These are phyloP conservation scores for Psilopsiagon aurifrons DNA, from an alignment of 2,113 vertebrate species.

Conservation along the genomic window DNA sequence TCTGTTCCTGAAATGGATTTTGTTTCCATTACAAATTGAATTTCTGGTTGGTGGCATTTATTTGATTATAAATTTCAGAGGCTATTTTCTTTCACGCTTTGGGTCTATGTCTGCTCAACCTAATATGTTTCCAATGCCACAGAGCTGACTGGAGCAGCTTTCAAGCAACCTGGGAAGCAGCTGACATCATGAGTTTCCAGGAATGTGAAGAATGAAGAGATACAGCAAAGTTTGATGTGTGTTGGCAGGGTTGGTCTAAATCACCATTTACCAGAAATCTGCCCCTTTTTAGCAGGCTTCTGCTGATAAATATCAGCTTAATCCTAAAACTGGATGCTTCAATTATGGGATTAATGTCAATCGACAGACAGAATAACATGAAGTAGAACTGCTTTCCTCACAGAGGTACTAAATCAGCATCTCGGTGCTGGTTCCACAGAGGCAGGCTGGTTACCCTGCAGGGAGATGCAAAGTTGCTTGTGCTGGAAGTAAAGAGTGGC, in stretches of 20 bases:
- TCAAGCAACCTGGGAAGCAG: neutral
- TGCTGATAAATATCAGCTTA: constrained; percentile 50
- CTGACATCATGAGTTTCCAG: neutral
- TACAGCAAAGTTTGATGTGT: neutral
- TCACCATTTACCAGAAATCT: constrained; percentile 29
- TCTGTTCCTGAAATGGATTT: neutral
- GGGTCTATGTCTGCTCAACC: neutral
- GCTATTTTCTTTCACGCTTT: neutral
- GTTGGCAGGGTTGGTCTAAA: neutral
- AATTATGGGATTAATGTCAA: constrained; percentile 64
- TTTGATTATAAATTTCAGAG: constrained; percentile 23
- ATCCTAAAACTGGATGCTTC: constrained; percentile 45
- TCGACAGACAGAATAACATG: neutral
- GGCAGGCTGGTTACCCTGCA: neutral
- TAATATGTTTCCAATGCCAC: neutral
- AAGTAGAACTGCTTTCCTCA: neutral
- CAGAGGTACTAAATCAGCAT: neutral
- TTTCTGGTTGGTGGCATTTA: constrained; percentile 7
- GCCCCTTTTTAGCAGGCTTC: constrained; percentile 25
- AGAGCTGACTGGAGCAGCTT: neutral
- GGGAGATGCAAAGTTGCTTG: neutral
- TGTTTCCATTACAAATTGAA: neutral
- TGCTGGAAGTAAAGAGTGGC: neutral
- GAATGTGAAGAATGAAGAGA: neutral
- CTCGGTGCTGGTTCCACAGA: neutral